Evolutionary conservation across 2,797 vertebrate species (phyloP).

Genomic region (Chrysocyon brachyurus): DNA sequence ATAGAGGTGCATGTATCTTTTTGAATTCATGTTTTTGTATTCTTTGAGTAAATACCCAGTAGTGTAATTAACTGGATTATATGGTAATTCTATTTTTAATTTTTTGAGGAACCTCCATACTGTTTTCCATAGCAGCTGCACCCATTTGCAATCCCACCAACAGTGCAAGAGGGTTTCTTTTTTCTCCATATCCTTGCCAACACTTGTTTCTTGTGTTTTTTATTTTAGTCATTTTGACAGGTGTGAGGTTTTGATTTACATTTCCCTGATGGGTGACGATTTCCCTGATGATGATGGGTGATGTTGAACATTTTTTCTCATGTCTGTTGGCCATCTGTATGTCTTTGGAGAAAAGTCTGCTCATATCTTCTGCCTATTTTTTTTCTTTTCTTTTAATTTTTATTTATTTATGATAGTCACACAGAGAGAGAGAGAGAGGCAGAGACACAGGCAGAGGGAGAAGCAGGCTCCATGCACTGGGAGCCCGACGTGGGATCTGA

Average conservation of each 20-base stretch:
- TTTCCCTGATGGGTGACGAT: not conserved
- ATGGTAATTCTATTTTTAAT: not conserved
- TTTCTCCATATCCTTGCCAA: not conserved
- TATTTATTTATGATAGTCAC: too few species aligned
- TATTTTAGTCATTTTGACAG: not conserved
- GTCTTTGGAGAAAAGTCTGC: not conserved
- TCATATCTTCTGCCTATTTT: not conserved
- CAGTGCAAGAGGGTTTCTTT: not conserved
- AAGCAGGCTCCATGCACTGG: too few species aligned
- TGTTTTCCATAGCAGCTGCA: not conserved
- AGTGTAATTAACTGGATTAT: not conserved
- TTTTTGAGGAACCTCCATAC: not conserved
- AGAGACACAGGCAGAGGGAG: too few species aligned
- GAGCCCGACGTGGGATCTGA: too few species aligned
- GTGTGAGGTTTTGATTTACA: not conserved
- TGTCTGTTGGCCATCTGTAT: not conserved
- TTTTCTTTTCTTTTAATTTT: too few species aligned
- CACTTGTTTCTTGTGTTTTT: not conserved
- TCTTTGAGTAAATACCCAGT: not conserved
- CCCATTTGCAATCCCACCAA: not conserved
- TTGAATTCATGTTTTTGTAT: not conserved
- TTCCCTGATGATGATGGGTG: not conserved
- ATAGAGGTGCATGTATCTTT: not conserved
- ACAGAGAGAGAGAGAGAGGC: too few species aligned
- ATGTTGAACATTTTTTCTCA: not conserved